Percentiles rank a stretch among this genome's conserved stretches.
Evolutionary conservation across 2,797 vertebrate species (phyloP).

Genomic region (Ceryle rudis): DNA sequence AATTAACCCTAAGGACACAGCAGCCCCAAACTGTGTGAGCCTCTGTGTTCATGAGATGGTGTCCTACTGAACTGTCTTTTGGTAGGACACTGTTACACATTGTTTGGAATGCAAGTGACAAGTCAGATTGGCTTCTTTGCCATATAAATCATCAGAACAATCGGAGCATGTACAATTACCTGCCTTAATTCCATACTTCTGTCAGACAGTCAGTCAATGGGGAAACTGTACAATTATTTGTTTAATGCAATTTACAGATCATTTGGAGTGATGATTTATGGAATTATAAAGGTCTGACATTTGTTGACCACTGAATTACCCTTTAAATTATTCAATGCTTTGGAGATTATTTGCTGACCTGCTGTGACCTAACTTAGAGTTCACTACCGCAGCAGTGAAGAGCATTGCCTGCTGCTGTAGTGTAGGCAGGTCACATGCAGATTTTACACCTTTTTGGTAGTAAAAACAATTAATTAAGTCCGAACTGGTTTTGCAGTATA

Average conservation of each 20-base stretch:
- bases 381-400: background rate
- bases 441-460: slow-evolving; percentile 6
- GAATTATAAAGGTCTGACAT: slow-evolving; percentile 71
- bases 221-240: slow-evolving; percentile 19
- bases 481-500: background rate
- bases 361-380: slow-evolving; percentile 17
- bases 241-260: slow-evolving; percentile 43
- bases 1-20: background rate
- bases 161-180: background rate
- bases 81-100: background rate
- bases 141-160: slow-evolving; percentile 44
- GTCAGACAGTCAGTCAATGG: slow-evolving; percentile 31
- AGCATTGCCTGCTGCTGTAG: background rate
- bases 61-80: background rate
- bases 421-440: background rate
- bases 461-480: slow-evolving; percentile 16
- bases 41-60: background rate
- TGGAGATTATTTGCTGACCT: slow-evolving; percentile 65
- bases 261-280: slow-evolving; percentile 62
- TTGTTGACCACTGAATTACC: slow-evolving; percentile 60
- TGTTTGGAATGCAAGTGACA: background rate
- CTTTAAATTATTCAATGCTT: slow-evolving; percentile 79
- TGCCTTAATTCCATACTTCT: slow-evolving; percentile 50
- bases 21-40: background rate
- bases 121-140: background rate